Evolutionary conservation across 2,888 invertebrate species (phyloP).

Genomic region (Drosophila quinaria): DNA sequence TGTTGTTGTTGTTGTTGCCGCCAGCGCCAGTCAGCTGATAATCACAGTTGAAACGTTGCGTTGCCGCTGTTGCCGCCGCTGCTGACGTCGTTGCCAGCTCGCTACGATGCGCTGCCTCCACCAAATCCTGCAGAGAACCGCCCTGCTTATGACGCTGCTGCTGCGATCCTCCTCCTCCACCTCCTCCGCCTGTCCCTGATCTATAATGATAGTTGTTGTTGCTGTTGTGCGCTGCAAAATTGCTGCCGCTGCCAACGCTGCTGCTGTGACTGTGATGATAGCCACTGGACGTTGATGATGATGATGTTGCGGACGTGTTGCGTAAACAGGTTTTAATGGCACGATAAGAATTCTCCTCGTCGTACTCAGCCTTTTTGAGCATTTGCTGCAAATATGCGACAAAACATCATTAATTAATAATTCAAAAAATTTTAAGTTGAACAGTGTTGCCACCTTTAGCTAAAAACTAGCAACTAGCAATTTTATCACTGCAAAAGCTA

Average conservation of each 20-base stretch:
- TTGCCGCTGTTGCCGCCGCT: constrained; percentile 64
- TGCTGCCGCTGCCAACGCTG: constrained; percentile 51
- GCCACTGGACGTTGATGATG: constrained; percentile 76
- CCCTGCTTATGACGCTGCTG: constrained; percentile 86
- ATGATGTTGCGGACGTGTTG: constrained; percentile 71
- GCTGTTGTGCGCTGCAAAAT: constrained; percentile 29
- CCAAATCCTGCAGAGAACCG: constrained; percentile 88
- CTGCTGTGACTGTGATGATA: constrained; percentile 61
- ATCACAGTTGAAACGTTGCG: constrained; percentile 83
- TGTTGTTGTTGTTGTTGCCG: constrained; percentile 22
- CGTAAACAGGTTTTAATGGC: constrained; percentile 82
- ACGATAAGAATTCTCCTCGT: constrained; percentile 87
- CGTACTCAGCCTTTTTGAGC: constrained; percentile 91
- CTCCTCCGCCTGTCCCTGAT: constrained; percentile 25
- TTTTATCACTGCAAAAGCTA: no score
- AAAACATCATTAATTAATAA: neutral
- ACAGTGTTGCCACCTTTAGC: no score
- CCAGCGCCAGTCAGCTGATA: constrained; percentile 64
- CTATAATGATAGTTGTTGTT: constrained; percentile 46
- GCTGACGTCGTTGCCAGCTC: constrained; percentile 75
- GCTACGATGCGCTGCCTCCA: constrained; percentile 86
- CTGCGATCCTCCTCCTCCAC: constrained; percentile 4
- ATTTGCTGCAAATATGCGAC: constrained; percentile 88
- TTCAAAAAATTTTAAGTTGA: no score
- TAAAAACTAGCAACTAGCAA: no score